Evolutionary conservation across 2,888 invertebrate genomes (phyloP), one percentile per base, ranked within the genome.

Genomic region (Drosophila buzzatii): DNA sequence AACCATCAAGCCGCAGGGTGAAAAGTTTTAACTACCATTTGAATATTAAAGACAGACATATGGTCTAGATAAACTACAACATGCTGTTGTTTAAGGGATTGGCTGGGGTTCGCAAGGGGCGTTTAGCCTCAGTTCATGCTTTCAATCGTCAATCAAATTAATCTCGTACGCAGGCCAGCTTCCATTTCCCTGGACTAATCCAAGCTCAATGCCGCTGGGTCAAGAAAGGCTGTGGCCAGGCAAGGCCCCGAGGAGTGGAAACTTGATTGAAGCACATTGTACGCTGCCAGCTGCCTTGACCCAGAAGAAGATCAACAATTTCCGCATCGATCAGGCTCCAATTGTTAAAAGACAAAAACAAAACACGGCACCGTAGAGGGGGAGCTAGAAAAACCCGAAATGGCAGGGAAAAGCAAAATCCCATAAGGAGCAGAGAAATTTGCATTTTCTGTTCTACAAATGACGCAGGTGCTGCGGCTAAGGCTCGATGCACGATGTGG

Each of bases 1-100:
- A 20, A 92, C 81, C 27, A 92, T 92, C 39, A 92, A 92, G 64
- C 91, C 92, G 12, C 89, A 92, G 69, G 92, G 92, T 9, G 92
- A 92, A 78, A 91, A 91, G 33, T 92, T 92, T 47, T 92, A 81
- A 14, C 7, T 4, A 1, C 1, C 9, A 16, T 20, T 41, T 31
- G 27, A 23, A 37, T 53, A 53, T 23, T 41, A 55, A 55, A 41
- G n/a, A 18, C 12, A 39, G 23, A 37, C 12, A 1, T 14, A 52
- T 35, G 14, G n/a, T 33, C 52, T 9, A 35, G 20, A 14, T 52
- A 33, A 33, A 33, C 14, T 23, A 8, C 12, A 33, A 2, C 20
- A 4, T 35, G 12, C 35, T 52, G 14, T 35, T 52, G 20, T 20
- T 20, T 18, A 16, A 35, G 33, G 20, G 35, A 0, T 2, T 1